A percentile compares a stretch with the other conserved stretches of the same genome.
Evolutionary conservation across 2,113 vertebrate genomes (phyloP).

Genomic region (Tetraodon nigroviridis): DNA sequence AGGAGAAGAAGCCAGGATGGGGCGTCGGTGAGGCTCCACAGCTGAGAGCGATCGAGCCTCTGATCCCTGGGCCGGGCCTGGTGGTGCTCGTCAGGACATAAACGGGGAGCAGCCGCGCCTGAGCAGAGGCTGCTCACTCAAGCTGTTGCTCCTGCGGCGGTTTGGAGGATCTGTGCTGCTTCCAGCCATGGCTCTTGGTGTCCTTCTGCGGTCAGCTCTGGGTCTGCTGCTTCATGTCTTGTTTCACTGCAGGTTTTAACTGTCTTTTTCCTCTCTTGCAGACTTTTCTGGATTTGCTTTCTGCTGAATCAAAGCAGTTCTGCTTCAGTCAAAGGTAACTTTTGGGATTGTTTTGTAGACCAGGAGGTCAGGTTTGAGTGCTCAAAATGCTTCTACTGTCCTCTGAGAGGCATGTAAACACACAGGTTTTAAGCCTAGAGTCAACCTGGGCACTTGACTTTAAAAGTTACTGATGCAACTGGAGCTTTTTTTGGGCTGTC

Average conservation of each 20-base stretch:
- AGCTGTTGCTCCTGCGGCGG: slow-evolving; percentile 8
- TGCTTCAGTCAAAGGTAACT: slow-evolving; percentile 23
- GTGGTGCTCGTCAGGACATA: slow-evolving; percentile 13
- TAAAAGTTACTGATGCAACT: no score
- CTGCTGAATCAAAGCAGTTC: slow-evolving; percentile 15
- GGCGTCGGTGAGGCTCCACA: slow-evolving; percentile 13
- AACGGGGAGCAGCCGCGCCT: neutral
- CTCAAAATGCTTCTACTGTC: neutral
- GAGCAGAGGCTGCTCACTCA: neutral
- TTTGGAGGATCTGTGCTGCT: neutral
- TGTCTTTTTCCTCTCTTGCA: neutral
- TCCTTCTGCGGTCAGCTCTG: slow-evolving; percentile 31
- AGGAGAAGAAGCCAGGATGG: no score
- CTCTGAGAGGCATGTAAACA: neutral
- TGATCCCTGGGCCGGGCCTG: slow-evolving; percentile 41
- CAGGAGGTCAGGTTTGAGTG: neutral
- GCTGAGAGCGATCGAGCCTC: slow-evolving; percentile 26
- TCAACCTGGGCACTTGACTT: no score
- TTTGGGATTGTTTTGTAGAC: neutral
- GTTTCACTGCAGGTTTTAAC: neutral
- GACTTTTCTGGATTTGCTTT: slow-evolving; percentile 26
- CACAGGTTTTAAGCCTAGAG: no score
- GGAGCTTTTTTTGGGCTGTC: no score
- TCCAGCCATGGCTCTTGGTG: slow-evolving; percentile 40
- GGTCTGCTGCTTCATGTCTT: neutral